Evolutionary conservation across 2,113 vertebrate genomes (phyloP).

Genomic region (Cepphus grylle): DNA sequence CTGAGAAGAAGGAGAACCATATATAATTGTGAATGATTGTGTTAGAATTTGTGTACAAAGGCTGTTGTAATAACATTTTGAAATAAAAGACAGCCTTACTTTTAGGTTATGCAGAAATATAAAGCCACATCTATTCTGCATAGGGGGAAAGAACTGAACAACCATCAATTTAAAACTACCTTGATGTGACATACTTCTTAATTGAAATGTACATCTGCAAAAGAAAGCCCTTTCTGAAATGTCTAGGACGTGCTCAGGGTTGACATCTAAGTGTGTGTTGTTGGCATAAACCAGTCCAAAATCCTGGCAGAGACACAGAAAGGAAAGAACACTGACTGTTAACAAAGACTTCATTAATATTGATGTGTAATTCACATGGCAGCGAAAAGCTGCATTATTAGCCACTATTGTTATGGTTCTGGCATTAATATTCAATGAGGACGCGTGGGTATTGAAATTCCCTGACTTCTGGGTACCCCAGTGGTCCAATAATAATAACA

Average conservation of each 20-base stretch:
- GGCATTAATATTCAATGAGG: conserved; percentile 67
- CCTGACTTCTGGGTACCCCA: conserved; percentile 40
- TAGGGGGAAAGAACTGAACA: background rate
- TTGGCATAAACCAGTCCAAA: conserved; percentile 52
- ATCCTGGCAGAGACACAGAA: conserved; percentile 39
- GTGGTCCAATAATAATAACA: conserved; percentile 19
- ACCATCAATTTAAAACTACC: background rate
- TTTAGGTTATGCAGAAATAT: background rate
- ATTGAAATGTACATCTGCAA: conserved; percentile 29
- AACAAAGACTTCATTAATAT: conserved; percentile 73
- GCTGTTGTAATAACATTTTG: conserved; percentile 39
- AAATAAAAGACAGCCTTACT: conserved; percentile 29
- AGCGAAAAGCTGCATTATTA: conserved; percentile 63
- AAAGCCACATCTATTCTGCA: conserved; percentile 10
- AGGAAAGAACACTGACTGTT: conserved; percentile 43
- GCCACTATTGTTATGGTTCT: conserved; percentile 55
- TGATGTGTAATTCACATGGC: conserved; percentile 66
- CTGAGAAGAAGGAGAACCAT: background rate
- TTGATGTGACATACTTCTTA: conserved; percentile 3
- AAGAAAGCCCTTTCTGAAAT: conserved; percentile 29
- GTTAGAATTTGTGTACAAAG: background rate
- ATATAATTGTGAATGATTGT: background rate
- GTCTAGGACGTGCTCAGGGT: conserved; percentile 3
- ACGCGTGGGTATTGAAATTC: conserved; percentile 42
- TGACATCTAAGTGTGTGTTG: conserved; percentile 33